These are phyloP conservation scores for Druon quercuslanigerum DNA, from an alignment of 1,140 invertebrate species.

Conservation along the genomic window DNA sequence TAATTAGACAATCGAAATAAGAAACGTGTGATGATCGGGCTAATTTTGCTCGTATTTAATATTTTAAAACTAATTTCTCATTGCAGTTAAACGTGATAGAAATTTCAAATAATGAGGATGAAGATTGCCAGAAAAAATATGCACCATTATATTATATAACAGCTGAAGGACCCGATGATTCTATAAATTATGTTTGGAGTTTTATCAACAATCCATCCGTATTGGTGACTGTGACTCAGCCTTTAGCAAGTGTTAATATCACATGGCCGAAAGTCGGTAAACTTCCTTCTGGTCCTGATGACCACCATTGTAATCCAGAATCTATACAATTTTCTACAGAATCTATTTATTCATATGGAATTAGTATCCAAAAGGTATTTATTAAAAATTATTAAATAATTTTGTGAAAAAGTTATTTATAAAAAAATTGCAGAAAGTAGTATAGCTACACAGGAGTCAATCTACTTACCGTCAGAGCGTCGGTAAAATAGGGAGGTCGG, in stretches of 20 bases:
- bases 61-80: background rate
- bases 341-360: slow-evolving; percentile 76
- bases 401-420: too few species aligned
- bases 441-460: too few species aligned
- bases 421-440: too few species aligned
- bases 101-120: slow-evolving; percentile 21
- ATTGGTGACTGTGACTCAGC: slow-evolving; percentile 71
- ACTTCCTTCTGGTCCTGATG: slow-evolving; percentile 40
- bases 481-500: too few species aligned
- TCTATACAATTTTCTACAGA: slow-evolving; percentile 71
- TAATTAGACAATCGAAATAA: too few species aligned
- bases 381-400: background rate
- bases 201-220: slow-evolving; percentile 77
- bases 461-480: too few species aligned
- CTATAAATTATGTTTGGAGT: slow-evolving; percentile 79
- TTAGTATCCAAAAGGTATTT: slow-evolving; percentile 77
- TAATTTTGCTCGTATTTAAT: background rate
- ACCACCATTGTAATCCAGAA: slow-evolving; percentile 45
- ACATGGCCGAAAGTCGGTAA: slow-evolving; percentile 67
- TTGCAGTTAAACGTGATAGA: background rate
- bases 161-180: slow-evolving; percentile 75
- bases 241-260: slow-evolving; percentile 71
- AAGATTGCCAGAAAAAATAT: slow-evolving; percentile 52
- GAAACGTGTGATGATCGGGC: too few species aligned
- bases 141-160: slow-evolving; percentile 73